Percentiles rank a stretch among this genome's conserved stretches.
These are phyloP conservation scores for Molossus alvarezi DNA, from an alignment of 2,797 vertebrate species.

Conservation along the genomic window DNA sequence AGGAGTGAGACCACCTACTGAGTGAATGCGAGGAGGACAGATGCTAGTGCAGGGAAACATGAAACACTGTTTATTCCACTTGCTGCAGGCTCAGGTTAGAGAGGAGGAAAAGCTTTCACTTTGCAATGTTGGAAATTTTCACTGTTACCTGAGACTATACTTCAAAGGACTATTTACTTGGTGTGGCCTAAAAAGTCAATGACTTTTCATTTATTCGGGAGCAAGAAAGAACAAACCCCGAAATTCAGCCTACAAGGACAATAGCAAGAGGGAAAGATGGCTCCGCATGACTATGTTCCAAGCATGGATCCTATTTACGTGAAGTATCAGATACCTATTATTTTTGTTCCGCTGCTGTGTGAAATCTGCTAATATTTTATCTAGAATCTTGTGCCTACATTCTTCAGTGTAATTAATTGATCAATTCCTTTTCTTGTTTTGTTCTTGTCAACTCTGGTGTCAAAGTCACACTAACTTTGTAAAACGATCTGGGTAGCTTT, in stretches of 20 bases:
- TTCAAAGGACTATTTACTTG: background rate
- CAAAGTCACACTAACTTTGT: background rate
- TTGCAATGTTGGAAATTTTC: background rate
- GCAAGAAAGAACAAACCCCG: background rate
- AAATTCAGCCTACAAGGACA: background rate
- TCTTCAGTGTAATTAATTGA: background rate
- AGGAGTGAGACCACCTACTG: background rate
- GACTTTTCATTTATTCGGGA: slow-evolving; percentile 4
- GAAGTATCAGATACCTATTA: background rate
- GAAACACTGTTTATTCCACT: background rate
- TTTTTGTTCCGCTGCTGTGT: background rate
- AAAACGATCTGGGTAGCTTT: slow-evolving; percentile 6
- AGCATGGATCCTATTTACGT: background rate
- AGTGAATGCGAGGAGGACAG: background rate
- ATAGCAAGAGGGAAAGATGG: background rate
- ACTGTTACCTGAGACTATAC: background rate
- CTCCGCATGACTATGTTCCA: background rate
- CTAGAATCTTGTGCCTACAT: background rate
- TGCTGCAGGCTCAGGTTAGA: background rate
- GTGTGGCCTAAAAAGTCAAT: background rate
- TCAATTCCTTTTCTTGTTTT: slow-evolving; percentile 33
- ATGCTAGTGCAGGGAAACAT: background rate
- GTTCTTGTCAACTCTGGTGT: background rate
- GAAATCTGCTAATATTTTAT: slow-evolving; percentile 26
- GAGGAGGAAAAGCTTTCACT: background rate